Base-by-base conservation (phyloP, 2,113 vertebrate species). In the Sorex araneus region DNA sequence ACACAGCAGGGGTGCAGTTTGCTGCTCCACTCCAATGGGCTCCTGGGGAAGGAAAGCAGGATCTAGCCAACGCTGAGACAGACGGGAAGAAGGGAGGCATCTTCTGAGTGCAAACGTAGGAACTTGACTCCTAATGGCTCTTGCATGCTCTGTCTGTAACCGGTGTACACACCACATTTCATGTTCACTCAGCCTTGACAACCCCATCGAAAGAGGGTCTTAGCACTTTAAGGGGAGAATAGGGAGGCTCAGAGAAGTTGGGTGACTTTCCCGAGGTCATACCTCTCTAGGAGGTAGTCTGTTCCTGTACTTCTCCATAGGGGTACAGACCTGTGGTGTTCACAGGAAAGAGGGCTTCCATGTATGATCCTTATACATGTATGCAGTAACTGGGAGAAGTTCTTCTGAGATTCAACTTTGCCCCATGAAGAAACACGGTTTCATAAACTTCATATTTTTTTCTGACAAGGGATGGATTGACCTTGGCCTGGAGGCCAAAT, bases 201-300 rank as follows among this genome's bases (percentile, higher is more conserved):
- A 54, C 63, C 16, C 4, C 27, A 8, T 13, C 0, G 3, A 19
- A 83, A 66, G 13, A 3, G 43, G 32, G 32, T 78, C 50, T 88
- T n/a, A 45, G 25, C 27, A 27, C 74, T 75, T 75, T 21, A 50
- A 78, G 36, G 36, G 82, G n/a, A 80, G 67, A 89, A 28, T 2
- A 13, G 8, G 5, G 47, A 30, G 30, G 1, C 69, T 73, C 81
- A 69, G 75, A 90, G 66, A 77, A 78, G 78, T 50, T 18, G 36
- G 25, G 50, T 63, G 63, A 79, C 70, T 81, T 78, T 78, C 25
- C 64, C 64, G 89, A 67, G 8, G 30, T 85, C 75, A 80, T 75
- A 84, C 83, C 76, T 88, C 57, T 7, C 13, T 4, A 34, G 36
- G 12, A 84, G 27, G 85, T 8, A 25, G 71, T 43, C 69, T 67